These are phyloP conservation scores for Stenoptilia bipunctidactyla DNA, from an alignment of 2,888 invertebrate species.

Conservation along the genomic window DNA sequence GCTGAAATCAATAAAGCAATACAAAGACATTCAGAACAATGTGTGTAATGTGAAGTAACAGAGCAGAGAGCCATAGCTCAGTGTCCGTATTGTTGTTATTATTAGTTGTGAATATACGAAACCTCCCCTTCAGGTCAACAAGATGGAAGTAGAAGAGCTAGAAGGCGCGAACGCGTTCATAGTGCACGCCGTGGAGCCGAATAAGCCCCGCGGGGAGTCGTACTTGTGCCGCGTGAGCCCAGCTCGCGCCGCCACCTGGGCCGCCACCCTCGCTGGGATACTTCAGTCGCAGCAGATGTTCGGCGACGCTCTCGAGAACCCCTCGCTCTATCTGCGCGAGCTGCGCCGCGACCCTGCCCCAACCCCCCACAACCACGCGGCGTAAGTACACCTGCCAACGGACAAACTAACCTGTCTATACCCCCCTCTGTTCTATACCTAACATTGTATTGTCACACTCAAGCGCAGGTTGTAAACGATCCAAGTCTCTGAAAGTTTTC, in stretches of 20 bases:
- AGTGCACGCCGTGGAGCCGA: conserved; percentile 82
- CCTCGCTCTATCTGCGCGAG: conserved; percentile 73
- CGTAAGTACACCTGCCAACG: too few relatives aligned
- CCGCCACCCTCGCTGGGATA: conserved; percentile 84
- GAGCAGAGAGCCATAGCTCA: too few relatives aligned
- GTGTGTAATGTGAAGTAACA: too few relatives aligned
- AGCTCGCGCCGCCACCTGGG: conserved; percentile 86
- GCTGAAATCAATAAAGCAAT: too few relatives aligned
- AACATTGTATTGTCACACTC: too few relatives aligned
- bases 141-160: conserved; percentile 85
- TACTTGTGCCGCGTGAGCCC: conserved; percentile 85
- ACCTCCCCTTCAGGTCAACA: conserved; percentile 97
- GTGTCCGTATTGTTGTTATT: too few relatives aligned
- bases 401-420: too few relatives aligned
- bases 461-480: too few relatives aligned
- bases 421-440: too few relatives aligned
- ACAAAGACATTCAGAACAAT: too few relatives aligned
- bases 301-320: conserved; percentile 95
- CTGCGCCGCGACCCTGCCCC: conserved; percentile 36
- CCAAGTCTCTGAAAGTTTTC: too few relatives aligned
- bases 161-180: conserved; percentile 32
- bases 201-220: conserved; percentile 76
- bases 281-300: conserved; percentile 95
- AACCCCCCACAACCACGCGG: conserved; percentile 45
- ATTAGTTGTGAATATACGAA: too few relatives aligned